Evolutionary conservation across 92 coral and sea anemone species (phyloP).

Genomic region (Paramuricea clavata): DNA sequence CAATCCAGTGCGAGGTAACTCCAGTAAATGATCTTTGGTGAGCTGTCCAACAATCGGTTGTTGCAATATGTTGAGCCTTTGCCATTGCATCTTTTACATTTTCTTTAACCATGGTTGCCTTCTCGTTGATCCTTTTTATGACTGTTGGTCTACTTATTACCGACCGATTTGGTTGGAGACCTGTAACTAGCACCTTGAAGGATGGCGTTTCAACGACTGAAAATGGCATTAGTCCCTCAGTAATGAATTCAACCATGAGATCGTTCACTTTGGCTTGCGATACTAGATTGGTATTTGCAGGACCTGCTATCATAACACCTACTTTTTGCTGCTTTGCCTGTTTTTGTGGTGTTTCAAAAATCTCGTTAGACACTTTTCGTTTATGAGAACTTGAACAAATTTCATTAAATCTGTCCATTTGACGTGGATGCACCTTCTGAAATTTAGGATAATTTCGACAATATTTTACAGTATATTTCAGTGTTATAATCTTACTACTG

Average conservation of each 20-base stretch:
- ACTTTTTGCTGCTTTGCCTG: not conserved
- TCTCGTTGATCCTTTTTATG: constrained; percentile 1
- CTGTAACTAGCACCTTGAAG: not conserved
- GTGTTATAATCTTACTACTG: not conserved
- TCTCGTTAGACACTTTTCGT: not conserved
- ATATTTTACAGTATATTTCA: too few relatives aligned
- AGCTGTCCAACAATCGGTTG: constrained; percentile 29
- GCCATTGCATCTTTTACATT: constrained; percentile 21
- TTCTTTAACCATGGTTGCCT: not conserved
- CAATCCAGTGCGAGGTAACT: constrained; percentile 1
- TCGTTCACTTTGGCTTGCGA: constrained; percentile 27
- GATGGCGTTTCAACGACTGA: constrained; percentile 11
- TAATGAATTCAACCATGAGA: not conserved
- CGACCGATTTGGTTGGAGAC: constrained; percentile 34
- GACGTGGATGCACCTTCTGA: not conserved
- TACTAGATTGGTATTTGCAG: constrained; percentile 13
- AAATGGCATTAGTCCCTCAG: constrained; percentile 25
- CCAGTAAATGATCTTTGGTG: not conserved
- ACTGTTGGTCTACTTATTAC: constrained; percentile 14
- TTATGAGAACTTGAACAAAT: not conserved
- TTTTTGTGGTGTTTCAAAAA: not conserved
- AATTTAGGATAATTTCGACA: not conserved
- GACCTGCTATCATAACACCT: not conserved
- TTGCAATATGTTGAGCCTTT: constrained; percentile 2
- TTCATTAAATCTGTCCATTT: not conserved